Evolutionary conservation across 2,113 vertebrate genomes (phyloP).

Genomic region (human (Homo sapiens)): DNA sequence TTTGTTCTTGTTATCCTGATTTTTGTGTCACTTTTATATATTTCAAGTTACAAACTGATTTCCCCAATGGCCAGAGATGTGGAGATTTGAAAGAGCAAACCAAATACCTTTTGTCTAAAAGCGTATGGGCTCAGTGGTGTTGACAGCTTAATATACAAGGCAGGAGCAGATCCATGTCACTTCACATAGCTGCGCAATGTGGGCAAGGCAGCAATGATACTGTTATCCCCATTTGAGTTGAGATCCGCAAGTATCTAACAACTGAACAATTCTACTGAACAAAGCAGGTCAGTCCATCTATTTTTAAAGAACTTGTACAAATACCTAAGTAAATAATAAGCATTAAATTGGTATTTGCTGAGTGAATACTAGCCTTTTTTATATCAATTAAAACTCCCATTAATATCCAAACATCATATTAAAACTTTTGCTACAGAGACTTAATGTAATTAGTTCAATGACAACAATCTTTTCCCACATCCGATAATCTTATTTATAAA

Average conservation of each 20-base stretch:
- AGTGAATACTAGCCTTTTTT: background rate
- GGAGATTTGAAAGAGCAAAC: conserved; percentile 10
- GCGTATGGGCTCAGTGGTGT: background rate
- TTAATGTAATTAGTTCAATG: background rate
- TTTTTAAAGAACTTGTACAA: background rate
- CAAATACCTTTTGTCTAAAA: background rate
- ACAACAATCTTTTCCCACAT: background rate
- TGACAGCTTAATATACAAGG: background rate
- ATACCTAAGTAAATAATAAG: background rate
- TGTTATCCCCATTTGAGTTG: background rate
- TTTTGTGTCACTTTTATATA: background rate
- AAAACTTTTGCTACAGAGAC: background rate
- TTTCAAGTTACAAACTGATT: background rate
- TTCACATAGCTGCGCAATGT: background rate
- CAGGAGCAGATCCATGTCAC: background rate
- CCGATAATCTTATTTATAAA: background rate
- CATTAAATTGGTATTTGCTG: background rate
- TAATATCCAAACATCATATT: background rate
- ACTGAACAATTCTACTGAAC: background rate
- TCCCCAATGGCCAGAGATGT: background rate
- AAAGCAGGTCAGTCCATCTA: background rate
- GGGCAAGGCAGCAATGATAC: background rate
- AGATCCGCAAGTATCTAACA: background rate
- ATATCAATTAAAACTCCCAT: background rate
- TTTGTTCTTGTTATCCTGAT: background rate